phyloP scores from a whole-genome alignment of 1,140 invertebrate species.

The Habropoda laboriosa region DNA sequence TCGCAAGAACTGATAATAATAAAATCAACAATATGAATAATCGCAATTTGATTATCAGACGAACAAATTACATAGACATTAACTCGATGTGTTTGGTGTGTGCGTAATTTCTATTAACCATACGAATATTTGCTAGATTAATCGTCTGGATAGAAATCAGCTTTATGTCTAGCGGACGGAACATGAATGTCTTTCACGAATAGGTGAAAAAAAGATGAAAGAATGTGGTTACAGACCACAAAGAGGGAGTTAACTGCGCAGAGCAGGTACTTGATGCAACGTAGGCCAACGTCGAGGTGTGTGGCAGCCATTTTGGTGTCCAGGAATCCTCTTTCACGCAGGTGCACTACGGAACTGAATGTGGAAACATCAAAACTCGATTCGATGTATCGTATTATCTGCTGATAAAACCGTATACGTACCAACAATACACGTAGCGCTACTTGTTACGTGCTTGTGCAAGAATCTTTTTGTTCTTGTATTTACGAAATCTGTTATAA shows the following conservation, averaged over 20 bases:
- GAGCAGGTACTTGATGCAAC: constrained; percentile 92
- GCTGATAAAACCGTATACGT: constrained; percentile 38
- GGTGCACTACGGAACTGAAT: constrained; percentile 56
- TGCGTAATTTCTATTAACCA: neutral
- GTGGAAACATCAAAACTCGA: constrained; percentile 40
- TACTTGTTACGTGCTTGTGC: neutral
- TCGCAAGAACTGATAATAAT: no score
- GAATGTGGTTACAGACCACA: constrained; percentile 86
- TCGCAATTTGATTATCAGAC: neutral
- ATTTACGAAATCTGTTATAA: neutral
- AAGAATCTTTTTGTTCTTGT: neutral
- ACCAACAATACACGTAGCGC: constrained; percentile 22
- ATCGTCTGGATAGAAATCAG: neutral
- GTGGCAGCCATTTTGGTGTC: constrained; percentile 81
- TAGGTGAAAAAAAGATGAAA: neutral
- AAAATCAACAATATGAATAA: no score
- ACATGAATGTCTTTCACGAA: neutral
- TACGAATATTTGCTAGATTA: neutral
- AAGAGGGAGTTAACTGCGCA: constrained; percentile 92
- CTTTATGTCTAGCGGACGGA: neutral
- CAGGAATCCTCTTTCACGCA: constrained; percentile 47
- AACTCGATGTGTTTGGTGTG: no score
- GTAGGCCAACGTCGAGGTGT: constrained; percentile 87
- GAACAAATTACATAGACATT: neutral
- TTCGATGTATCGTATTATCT: constrained; percentile 48